A percentile compares a stretch with the other conserved stretches of the same genome.
Conservation (phyloP, 2,113 vertebrate genomes). For the western clawed frog (Xenopus tropicalis) region UCB_Xtro_10.0 CM004445.2:50565501-50566000, state of each 20-base stretch:
- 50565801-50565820: background rate
- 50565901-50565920: background rate
- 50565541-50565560: too few species aligned
- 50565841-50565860: background rate
- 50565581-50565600: too few species aligned
- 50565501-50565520: too few species aligned
- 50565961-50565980: background rate
- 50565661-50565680: too few species aligned
- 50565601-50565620: too few species aligned
- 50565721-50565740: background rate
- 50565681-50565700: too few species aligned
- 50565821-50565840: background rate
- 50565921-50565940: background rate
- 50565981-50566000: background rate
- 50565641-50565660: too few species aligned
- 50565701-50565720: background rate
- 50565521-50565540: too few species aligned
- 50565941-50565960: background rate
- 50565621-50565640: too few species aligned
- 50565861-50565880: background rate
- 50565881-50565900: constrained; percentile 2
- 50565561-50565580: too few species aligned
- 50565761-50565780: background rate
- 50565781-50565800: background rate
- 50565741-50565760: background rate